phyloP scores from a whole-genome alignment of 2,113 vertebrate genomes.

The Bubo blakistoni region DNA sequence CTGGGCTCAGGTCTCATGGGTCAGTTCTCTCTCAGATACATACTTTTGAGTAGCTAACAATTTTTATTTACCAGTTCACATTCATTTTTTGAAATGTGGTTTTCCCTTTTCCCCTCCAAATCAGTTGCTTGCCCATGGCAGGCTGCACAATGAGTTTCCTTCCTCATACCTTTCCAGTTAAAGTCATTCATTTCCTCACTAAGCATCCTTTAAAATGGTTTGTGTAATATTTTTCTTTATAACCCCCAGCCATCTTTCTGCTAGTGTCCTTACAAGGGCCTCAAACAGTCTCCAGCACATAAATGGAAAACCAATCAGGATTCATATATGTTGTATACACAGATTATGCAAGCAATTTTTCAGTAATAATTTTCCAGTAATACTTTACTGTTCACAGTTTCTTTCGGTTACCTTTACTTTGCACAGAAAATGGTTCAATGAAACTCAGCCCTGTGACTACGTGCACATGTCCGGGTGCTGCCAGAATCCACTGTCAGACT shows the following conservation, averaged over 20 bases:
- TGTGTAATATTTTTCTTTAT: background rate
- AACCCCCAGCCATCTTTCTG: background rate
- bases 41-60: background rate
- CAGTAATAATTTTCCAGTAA: background rate
- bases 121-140: background rate
- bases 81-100: background rate
- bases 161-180: background rate
- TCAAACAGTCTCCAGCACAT: background rate
- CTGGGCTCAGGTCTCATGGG: background rate
- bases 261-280: background rate
- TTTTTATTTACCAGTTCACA: background rate
- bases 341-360: background rate
- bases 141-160: background rate
- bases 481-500: background rate
- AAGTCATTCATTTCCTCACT: background rate
- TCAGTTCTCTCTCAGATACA: background rate
- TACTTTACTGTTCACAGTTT: background rate
- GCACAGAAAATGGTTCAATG: background rate
- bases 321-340: background rate
- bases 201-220: background rate
- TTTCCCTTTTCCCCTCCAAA: background rate
- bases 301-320: background rate
- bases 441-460: background rate
- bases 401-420: background rate
- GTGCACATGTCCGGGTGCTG: rapidly evolving